Base-by-base conservation (phyloP, 2,888 invertebrate species). In the Habrosyne pyritoides region DNA sequence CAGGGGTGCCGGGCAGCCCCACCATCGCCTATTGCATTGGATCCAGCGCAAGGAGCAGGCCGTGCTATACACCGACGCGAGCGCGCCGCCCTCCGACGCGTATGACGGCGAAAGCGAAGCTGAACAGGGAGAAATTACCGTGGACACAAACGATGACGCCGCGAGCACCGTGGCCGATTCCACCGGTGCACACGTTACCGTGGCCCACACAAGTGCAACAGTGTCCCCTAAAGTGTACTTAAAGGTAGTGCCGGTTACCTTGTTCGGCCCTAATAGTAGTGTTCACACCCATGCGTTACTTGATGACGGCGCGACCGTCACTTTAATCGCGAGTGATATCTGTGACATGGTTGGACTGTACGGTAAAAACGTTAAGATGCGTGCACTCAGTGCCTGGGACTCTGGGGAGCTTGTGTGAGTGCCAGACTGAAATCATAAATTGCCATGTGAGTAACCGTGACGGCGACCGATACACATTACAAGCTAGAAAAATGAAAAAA, bases 251-350 rank as follows among this genome's bases (percentile, higher is more conserved):
- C 67, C 65, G 2, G 56, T 69, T 1, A 48, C 33, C 5, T 22
- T 71, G 10, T 48, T 57, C 7, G 69, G 69, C 24, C 67, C 66
- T 21, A 63, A 66, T 18, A 66, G 70, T 47, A 53, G 47, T 2
- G 8, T 65, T 0, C 53, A 46, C 14, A 33, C 59, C 1, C 54
- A 18, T 30, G 73, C 70, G 8, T 53, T 73, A 1, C 55, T 72
- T 0, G 73, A 74, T 30, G 71, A 71, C 36, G 75, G 70, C 1
- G 64, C 73, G 0, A 66, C 67, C 1, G 67, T 71, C 10, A 54
- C 66, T 2, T 14, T 71, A 10, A 62, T 73, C 24, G 64, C 63
- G 47, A 42, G 30, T 0, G 24, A 33, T 10, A 54, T 71, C 0
- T 66, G 63, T 22, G 36, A 47, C 21, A 59, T 57, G 14, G 59